phyloP scores from a whole-genome alignment of 2,888 invertebrate species.

The Tachystola acroxantha region DNA sequence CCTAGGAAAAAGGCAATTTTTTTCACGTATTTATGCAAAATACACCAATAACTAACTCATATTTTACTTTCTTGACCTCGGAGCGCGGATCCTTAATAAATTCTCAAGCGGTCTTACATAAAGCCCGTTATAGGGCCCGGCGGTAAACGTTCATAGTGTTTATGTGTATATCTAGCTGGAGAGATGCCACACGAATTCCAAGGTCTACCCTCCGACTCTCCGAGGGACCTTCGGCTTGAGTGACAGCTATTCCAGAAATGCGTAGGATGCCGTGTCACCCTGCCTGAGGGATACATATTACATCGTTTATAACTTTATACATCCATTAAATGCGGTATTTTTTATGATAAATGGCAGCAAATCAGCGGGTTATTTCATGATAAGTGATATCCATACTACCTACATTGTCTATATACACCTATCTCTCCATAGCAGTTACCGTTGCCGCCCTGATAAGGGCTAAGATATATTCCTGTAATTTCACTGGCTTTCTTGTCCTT shows the following conservation, averaged over 20 bases:
- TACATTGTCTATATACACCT: no score
- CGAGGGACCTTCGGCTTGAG: constrained; percentile 21
- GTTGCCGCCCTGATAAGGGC: no score
- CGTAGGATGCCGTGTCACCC: constrained; percentile 16
- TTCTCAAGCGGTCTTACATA: constrained; percentile 19
- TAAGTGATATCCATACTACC: no score
- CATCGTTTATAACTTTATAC: background rate
- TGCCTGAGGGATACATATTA: background rate
- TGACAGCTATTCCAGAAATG: constrained; percentile 26
- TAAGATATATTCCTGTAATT: no score
- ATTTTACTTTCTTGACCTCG: constrained; percentile 4
- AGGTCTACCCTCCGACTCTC: constrained; percentile 13
- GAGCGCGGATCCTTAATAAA: constrained; percentile 25
- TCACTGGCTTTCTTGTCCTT: no score
- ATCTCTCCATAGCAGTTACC: no score
- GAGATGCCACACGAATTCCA: constrained; percentile 29
- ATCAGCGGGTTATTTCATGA: no score
- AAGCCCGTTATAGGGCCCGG: constrained; percentile 17
- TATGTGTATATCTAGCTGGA: constrained; percentile 12
- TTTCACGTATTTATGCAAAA: background rate
- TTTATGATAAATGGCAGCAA: no score
- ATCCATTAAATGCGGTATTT: background rate
- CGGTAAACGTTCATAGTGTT: constrained; percentile 28
- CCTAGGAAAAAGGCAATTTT: constrained; percentile 2
- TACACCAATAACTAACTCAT: background rate